Base-by-base conservation (phyloP, 2,888 invertebrate species). In the Morpho deidamia region DNA sequence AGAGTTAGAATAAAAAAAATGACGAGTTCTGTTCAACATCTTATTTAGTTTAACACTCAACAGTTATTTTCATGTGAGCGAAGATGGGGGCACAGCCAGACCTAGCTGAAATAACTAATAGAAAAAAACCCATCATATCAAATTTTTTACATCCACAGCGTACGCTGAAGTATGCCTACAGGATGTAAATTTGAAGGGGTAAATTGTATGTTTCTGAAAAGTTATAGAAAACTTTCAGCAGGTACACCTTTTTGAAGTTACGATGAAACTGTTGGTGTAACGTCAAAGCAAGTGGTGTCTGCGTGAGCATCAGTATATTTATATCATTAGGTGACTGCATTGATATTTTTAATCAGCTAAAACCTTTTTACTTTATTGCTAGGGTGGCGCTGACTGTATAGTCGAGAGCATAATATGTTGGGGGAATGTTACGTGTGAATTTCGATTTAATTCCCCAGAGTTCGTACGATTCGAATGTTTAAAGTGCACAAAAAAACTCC, bases 341-440 rank as follows among this genome's bases (percentile, higher is more conserved):
- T 11, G 37, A 46, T 35, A 51, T 57, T 57, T 48, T 55, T 53
- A 53, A 57, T 57, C 47, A 41, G 40, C 53, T 56, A 57, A 46
- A 53, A 57, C 47, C 50, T 44, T 50, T 51, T 57, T 47, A 50
- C 50, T 38, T 50, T 50, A 57, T 53, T 53, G 56, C 53, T 48
- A 37, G 56, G 43, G 53, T 35, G 47, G 43, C 46, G 33, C 33
- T 23, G 43, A 43, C 43, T 43, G 44, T 34, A 9, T 47, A 53
- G 43, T 53, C 40, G 51, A 47, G 53, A 53, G 53, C 33, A 43
- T 42, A 43, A 34, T 23, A 42, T 42, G 39, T 32, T 39, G 8
- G 46, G 46, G 46, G 51, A 44, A 23, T 42, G 41, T 46, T 11
- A 37, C 32, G 43, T 12, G 11, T 40, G 40, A 11, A 23, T 23